Percentiles rank a stretch among this genome's conserved stretches.
phyloP scores from a whole-genome alignment of 1,140 invertebrate species.

The Drosophila novamexicana region DNA sequence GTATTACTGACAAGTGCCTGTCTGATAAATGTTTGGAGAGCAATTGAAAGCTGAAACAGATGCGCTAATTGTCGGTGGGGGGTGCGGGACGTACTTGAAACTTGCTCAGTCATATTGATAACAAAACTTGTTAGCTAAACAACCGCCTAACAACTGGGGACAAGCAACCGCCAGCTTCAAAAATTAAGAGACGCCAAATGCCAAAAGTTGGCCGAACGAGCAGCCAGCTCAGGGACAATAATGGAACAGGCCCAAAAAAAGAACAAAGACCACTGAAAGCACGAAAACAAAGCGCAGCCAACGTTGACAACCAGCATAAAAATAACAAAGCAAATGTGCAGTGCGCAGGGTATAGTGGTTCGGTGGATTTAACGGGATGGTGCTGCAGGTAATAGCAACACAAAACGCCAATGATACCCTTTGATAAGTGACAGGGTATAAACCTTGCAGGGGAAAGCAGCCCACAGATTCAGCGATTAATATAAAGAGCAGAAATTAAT shows the following conservation, averaged over 20 bases:
- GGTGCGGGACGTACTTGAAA: neutral
- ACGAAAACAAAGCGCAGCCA: slow-evolving; percentile 49
- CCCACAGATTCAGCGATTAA: too few species aligned
- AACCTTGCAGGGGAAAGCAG: neutral
- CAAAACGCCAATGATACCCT: slow-evolving; percentile 35
- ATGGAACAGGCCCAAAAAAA: neutral
- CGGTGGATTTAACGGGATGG: neutral
- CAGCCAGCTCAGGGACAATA: slow-evolving; percentile 6
- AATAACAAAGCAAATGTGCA: slow-evolving; percentile 48
- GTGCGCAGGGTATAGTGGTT: neutral
- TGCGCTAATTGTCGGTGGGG: slow-evolving; percentile 58
- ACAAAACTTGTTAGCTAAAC: slow-evolving; percentile 38
- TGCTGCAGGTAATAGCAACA: slow-evolving; percentile 17
- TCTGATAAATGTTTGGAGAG: slow-evolving; percentile 38
- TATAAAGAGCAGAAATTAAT: too few species aligned
- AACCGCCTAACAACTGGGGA: slow-evolving; percentile 46
- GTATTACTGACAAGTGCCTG: slow-evolving; percentile 81
- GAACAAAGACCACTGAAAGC: slow-evolving; percentile 3
- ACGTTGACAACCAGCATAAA: slow-evolving; percentile 76
- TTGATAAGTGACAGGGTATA: neutral
- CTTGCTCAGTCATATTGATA: slow-evolving; percentile 43
- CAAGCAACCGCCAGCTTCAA: slow-evolving; percentile 52
- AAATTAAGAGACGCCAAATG: slow-evolving; percentile 69
- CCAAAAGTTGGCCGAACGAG: slow-evolving; percentile 40
- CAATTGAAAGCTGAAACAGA: slow-evolving; percentile 60